Evolutionary conservation across 2,113 vertebrate genomes (phyloP).

Genomic region (Morone chrysops): DNA sequence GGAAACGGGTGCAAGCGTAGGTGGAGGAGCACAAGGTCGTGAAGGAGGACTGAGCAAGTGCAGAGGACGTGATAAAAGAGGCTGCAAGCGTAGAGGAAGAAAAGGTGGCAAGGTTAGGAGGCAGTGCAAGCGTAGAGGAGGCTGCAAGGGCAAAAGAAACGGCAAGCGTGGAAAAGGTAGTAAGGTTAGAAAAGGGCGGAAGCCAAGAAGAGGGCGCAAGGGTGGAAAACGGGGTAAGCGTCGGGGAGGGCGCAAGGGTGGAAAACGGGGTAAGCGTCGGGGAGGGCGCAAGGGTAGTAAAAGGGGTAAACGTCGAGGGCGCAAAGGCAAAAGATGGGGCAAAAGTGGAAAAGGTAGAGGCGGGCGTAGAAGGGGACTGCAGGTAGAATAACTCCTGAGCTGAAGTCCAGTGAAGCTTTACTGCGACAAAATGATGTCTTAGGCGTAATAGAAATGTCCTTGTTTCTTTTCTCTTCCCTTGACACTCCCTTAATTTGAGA

Average conservation of each 20-base stretch:
- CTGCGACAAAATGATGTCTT: not conserved
- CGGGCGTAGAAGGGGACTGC: not conserved
- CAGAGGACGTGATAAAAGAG: too few relatives aligned
- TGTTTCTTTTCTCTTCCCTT: not conserved
- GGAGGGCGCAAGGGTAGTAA: not conserved
- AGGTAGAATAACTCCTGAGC: not conserved
- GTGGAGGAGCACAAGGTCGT: too few relatives aligned
- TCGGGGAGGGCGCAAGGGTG: fast-evolving
- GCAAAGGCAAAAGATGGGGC: not conserved
- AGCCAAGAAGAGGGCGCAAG: not conserved
- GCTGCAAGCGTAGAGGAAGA: too few relatives aligned
- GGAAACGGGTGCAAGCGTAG: too few relatives aligned
- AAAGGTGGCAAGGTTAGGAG: not conserved
- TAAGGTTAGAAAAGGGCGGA: not conserved
- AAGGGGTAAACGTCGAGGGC: not conserved
- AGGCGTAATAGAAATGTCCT: not conserved
- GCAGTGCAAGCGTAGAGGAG: not conserved
- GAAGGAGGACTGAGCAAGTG: too few relatives aligned
- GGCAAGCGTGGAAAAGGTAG: not conserved
- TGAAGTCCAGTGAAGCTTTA: not conserved
- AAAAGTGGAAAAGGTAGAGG: not conserved
- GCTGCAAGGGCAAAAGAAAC: not conserved
- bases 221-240: fast-evolving
- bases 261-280: fast-evolving
- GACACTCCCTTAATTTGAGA: not conserved